phyloP scores from a whole-genome alignment of 2,888 invertebrate genomes.

The Drosophila silvestris region DNA sequence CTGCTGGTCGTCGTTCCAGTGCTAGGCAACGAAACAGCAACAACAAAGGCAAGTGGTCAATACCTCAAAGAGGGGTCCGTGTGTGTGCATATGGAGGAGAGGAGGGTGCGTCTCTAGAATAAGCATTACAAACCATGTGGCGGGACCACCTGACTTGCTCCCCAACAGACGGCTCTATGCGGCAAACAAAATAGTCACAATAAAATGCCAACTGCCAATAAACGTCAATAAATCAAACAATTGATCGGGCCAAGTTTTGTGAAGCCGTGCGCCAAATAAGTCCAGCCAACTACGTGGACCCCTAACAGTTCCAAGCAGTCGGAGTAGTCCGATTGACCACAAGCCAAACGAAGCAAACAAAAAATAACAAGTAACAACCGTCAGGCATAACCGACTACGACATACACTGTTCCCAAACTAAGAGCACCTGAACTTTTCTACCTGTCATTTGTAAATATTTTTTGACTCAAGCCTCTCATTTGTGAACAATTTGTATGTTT shows the following conservation, averaged over 20 bases:
- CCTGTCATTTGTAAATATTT: accelerated
- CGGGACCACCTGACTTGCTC: slow-evolving; percentile 37
- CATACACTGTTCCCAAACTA: not conserved
- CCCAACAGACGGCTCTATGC: slow-evolving; percentile 3
- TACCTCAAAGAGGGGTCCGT: not conserved
- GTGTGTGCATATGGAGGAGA: not conserved
- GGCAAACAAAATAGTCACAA: slow-evolving; percentile 64
- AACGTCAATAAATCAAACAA: slow-evolving; percentile 78
- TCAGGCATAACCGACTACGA: not conserved
- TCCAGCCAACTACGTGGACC: slow-evolving; percentile 46
- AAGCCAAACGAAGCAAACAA: slow-evolving; percentile 2
- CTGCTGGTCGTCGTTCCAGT: slow-evolving; percentile 11
- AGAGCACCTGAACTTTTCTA: not conserved
- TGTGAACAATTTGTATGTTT: not conserved
- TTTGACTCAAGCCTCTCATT: not conserved
- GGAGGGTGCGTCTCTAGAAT: not conserved
- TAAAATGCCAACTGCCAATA: slow-evolving; percentile 81
- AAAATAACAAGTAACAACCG: not conserved
- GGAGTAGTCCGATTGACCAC: slow-evolving; percentile 14
- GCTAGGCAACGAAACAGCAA: slow-evolving; percentile 15
- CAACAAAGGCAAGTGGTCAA: slow-evolving; percentile 14
- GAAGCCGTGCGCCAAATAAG: slow-evolving; percentile 72
- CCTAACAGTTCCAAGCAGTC: slow-evolving; percentile 27
- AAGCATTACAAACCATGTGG: slow-evolving; percentile 28
- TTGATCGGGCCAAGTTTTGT: slow-evolving; percentile 73